Evolutionary conservation across 2,797 vertebrate species (phyloP), one percentile per base, ranked within the genome.

Genomic region (Tenualosa ilisha): DNA sequence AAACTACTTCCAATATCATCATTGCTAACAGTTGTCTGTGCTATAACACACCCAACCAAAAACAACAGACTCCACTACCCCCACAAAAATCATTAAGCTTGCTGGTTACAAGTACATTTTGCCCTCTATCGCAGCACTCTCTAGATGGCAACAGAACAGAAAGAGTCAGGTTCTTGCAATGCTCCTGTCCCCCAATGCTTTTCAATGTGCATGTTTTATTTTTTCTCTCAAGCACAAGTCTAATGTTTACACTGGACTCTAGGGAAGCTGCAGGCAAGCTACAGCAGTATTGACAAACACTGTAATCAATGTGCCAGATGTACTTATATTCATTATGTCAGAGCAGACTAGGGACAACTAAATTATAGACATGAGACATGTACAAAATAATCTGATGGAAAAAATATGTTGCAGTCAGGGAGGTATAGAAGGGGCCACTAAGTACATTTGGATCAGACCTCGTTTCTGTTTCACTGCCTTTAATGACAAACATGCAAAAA

Each of bases 321-420:
- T 63, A 2, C n/a, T 63, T 24, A 63, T 63, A 24, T 63, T 7
- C n/a, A 56, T 56, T 17, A n/a, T 7, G 6, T 63, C 59, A 63
- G 59, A 24, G 8, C 6, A 24, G 59, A 63, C 59, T 63, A 24
- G 59, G 46, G 43, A 49, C 49, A 24, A 82, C 43, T 53, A 61
- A 85, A 85, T 65, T 85, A 51, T 68, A 65, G 79, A 68, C 46
- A 85, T 82, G 56, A 82, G 56, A n/a, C 63, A 65, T 61, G 43
- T 50, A 65, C 7, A 61, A 63, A 24, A 31, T 82, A 85, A 82
- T 85, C 82, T 63, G 20, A 59, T n/a, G 4, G 56, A 63, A 63
- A 63, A 63, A 24, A 24, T 24, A 2, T 24, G n/a, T 9, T 61
- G 59, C 59, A 61, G 81, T 50, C 40, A 40, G 26, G 84, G 24